These are phyloP conservation scores for Microcebus griseorufus DNA, from an alignment of 2,113 vertebrate genomes.

Conservation along the genomic window DNA sequence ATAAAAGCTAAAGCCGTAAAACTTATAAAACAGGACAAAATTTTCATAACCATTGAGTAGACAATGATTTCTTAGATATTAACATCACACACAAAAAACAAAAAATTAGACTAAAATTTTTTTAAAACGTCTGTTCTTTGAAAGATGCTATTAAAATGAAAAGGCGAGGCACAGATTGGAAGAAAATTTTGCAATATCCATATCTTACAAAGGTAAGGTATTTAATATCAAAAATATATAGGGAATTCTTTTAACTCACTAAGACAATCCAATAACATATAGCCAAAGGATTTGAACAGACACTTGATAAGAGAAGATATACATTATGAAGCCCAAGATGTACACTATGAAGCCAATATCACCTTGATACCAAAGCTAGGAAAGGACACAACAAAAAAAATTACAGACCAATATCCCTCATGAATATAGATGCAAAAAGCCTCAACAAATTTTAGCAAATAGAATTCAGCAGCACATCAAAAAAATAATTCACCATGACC, in stretches of 20 bases:
- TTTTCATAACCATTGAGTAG: not conserved
- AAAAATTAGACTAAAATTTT: not conserved
- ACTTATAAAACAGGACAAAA: not conserved
- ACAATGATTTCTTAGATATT: not conserved
- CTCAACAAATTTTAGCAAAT: no score
- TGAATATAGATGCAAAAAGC: no score
- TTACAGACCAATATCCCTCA: no score
- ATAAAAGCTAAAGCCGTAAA: not conserved
- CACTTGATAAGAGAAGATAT: not conserved
- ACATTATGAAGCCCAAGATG: not conserved
- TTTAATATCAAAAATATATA: not conserved
- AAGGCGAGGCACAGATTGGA: not conserved
- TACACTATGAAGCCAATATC: no score
- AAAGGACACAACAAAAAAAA: no score
- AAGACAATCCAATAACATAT: not conserved
- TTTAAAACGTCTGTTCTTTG: not conserved
- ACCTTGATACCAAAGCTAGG: no score
- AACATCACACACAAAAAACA: not conserved
- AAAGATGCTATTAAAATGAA: not conserved
- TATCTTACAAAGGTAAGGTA: not conserved
- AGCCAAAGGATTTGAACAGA: not conserved
- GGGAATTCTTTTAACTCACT: not conserved
- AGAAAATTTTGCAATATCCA: not conserved
- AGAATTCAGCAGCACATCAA: no score
- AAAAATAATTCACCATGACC: no score